A percentile compares a stretch with the other conserved stretches of the same genome.
Evolutionary conservation across 1,140 invertebrate genomes (phyloP).

Genomic region (Drosophila oshimai): DNA sequence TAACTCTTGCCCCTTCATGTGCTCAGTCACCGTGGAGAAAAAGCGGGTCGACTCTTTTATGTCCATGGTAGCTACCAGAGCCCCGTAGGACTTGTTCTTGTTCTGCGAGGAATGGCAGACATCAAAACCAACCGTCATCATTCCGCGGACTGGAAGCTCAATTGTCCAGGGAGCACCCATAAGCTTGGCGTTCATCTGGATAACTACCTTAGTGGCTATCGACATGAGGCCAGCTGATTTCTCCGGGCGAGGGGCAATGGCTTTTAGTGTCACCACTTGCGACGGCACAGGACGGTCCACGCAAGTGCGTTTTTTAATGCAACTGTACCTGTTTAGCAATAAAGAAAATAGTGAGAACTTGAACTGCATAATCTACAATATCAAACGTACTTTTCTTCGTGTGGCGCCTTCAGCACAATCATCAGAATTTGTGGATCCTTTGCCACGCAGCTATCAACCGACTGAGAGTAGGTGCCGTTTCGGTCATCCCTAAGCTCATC

Average conservation of each 20-base stretch:
- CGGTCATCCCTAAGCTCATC: conserved; percentile 83
- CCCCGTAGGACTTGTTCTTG: conserved; percentile 87
- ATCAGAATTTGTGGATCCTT: conserved; percentile 86
- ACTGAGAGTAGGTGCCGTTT: conserved; percentile 83
- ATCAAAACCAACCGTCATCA: conserved; percentile 95
- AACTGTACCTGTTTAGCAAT: conserved; percentile 85
- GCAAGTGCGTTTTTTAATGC: conserved; percentile 93
- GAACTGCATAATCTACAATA: not conserved
- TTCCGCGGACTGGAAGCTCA: conserved; percentile 86
- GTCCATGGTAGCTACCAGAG: conserved; percentile 91
- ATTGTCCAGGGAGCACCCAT: conserved; percentile 93
- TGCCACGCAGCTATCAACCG: conserved; percentile 85
- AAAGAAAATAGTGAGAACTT: not conserved
- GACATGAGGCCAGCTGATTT: conserved; percentile 84
- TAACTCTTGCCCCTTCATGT: conserved; percentile 89
- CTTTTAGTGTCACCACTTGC: conserved; percentile 88
- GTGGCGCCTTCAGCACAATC: conserved; percentile 87
- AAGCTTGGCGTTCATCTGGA: conserved; percentile 94
- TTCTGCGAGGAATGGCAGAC: conserved; percentile 90
- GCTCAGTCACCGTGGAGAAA: conserved; percentile 83
- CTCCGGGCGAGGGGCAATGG: conserved; percentile 84
- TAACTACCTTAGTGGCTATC: conserved; percentile 93
- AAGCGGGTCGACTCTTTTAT: conserved; percentile 54
- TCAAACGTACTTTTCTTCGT: conserved; percentile 76
- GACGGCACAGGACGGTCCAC: conserved; percentile 89